A percentile compares a stretch with the other conserved stretches of the same genome.
phyloP scores from a whole-genome alignment of 2,797 vertebrate species.

The Gallirallus australis region DNA sequence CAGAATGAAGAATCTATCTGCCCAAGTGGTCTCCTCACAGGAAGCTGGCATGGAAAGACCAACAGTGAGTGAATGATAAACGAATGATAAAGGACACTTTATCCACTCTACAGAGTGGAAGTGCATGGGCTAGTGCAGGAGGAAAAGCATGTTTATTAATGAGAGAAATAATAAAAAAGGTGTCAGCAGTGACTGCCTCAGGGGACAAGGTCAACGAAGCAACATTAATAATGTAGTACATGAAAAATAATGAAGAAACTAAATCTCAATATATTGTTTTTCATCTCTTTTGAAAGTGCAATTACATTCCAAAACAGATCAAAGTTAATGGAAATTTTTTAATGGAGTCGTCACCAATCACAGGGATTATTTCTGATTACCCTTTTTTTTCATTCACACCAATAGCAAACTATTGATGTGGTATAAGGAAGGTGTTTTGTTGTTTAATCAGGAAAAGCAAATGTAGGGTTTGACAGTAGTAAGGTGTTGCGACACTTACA shows the following conservation, averaged over 20 bases:
- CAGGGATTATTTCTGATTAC: neutral
- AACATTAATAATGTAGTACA: constrained; percentile 27
- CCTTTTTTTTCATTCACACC: neutral
- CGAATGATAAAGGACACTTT: neutral
- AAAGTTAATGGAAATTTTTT: neutral
- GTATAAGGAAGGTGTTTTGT: neutral
- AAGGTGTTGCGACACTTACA: neutral
- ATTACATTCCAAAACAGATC: neutral
- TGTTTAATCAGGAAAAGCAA: neutral
- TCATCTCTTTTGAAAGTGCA: neutral
- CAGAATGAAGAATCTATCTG: neutral
- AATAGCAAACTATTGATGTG: neutral
- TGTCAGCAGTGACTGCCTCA: constrained; percentile 23
- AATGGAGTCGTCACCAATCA: neutral
- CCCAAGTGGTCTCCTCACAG: neutral
- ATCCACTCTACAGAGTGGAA: neutral
- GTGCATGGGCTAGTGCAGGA: neutral
- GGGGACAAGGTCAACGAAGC: constrained; percentile 17
- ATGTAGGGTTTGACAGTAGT: neutral
- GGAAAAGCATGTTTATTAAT: constrained; percentile 41
- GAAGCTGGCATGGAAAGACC: neutral
- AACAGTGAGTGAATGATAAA: neutral
- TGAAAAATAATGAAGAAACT: constrained; percentile 9
- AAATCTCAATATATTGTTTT: neutral
- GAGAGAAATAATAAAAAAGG: constrained; percentile 55